These are phyloP conservation scores for Physocephala rufipes DNA, from an alignment of 2,888 invertebrate genomes.

Conservation along the genomic window DNA sequence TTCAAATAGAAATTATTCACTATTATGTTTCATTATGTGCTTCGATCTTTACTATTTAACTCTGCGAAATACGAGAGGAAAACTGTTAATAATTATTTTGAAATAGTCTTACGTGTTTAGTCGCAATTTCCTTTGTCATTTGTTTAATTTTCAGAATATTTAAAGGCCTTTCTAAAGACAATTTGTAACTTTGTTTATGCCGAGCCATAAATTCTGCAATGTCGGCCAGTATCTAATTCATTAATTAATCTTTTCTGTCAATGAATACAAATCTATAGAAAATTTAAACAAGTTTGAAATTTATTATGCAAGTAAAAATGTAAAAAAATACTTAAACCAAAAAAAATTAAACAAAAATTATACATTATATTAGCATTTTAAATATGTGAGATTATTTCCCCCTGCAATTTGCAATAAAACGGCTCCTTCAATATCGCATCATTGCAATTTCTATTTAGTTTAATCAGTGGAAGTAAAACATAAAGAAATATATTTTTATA, in stretches of 20 bases:
- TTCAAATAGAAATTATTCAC: not conserved
- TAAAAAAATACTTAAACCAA: conserved; percentile 32
- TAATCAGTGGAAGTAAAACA: not conserved
- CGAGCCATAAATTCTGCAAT: not conserved
- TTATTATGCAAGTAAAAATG: conserved; percentile 43
- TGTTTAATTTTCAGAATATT: not conserved
- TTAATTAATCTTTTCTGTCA: conserved; percentile 11
- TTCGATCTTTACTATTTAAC: not conserved
- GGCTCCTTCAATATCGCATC: too few relatives aligned
- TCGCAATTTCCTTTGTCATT: not conserved
- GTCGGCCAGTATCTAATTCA: not conserved
- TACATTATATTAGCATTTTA: conserved; percentile 29
- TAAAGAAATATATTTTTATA: conserved; percentile 3
- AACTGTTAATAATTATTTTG: not conserved
- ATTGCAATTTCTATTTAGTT: not conserved
- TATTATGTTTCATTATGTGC: not conserved
- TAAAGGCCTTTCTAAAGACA: not conserved
- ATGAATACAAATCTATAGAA: not conserved
- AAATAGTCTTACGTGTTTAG: not conserved
- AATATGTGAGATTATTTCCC: conserved; percentile 34
- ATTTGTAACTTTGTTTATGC: not conserved
- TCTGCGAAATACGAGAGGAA: not conserved
- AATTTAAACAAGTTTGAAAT: conserved; percentile 40
- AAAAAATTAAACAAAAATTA: conserved; percentile 18
- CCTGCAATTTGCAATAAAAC: conserved; percentile 19